These are phyloP conservation scores for Dynastes grantii DNA, from an alignment of 2,888 invertebrate genomes.

Conservation along the genomic window DNA sequence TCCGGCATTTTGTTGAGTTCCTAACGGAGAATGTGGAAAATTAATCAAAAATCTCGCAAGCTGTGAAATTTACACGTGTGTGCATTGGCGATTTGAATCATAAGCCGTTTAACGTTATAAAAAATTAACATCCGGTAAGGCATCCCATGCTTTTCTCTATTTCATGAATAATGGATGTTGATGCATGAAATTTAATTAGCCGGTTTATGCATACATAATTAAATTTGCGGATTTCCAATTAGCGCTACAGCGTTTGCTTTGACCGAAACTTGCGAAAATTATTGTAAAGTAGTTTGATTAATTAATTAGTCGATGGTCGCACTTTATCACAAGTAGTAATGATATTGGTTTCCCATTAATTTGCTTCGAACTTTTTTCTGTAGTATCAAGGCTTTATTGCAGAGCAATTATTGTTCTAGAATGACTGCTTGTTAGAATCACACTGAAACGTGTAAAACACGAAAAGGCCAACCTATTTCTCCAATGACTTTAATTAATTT, in stretches of 20 bases:
- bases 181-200: slow-evolving; percentile 28
- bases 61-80: not conserved
- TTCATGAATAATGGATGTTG: slow-evolving; percentile 21
- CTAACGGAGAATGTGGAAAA: too few relatives aligned
- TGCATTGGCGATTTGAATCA: not conserved
- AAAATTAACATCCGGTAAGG: slow-evolving; percentile 8
- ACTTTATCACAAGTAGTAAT: not conserved
- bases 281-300: slow-evolving; percentile 14
- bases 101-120: not conserved
- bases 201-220: slow-evolving; percentile 34
- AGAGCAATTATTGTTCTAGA: too few relatives aligned
- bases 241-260: not conserved
- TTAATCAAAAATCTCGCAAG: too few relatives aligned
- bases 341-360: not conserved
- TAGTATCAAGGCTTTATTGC: not conserved
- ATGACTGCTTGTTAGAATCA: too few relatives aligned
- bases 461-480: too few relatives aligned
- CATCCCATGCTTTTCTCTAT: not conserved
- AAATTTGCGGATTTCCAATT: slow-evolving; percentile 21
- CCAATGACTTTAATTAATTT: too few relatives aligned
- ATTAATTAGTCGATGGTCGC: slow-evolving; percentile 4
- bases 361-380: not conserved
- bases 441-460: too few relatives aligned
- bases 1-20: too few relatives aligned
- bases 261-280: not conserved